Percentiles rank a stretch among this genome's conserved stretches.
Evolutionary conservation across 1,140 invertebrate genomes (phyloP).

Genomic region (Pogonognathellus flavescens): DNA sequence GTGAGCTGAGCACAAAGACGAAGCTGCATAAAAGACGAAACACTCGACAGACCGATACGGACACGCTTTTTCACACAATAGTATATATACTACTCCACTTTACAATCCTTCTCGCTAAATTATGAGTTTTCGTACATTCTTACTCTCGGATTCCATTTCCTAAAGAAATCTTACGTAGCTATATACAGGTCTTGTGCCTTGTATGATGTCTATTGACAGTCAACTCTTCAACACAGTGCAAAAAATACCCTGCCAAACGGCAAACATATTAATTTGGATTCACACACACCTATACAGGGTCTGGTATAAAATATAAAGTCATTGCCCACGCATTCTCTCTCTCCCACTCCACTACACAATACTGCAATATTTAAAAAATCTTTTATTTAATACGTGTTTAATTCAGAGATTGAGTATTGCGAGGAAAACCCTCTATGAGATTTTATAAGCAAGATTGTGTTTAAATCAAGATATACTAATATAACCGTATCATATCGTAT

Average conservation of each 20-base stretch:
- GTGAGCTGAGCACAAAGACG: background rate
- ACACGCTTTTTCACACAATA: slow-evolving; percentile 48
- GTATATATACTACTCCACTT: slow-evolving; percentile 32
- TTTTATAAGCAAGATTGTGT: too few relatives aligned
- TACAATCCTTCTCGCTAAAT: slow-evolving; percentile 42
- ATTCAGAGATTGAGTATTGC: too few relatives aligned
- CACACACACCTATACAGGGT: too few relatives aligned
- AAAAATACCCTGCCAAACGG: background rate
- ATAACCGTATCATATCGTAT: too few relatives aligned
- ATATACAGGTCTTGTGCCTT: background rate
- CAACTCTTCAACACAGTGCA: background rate
- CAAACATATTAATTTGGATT: background rate
- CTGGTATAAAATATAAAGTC: too few relatives aligned
- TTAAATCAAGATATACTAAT: too few relatives aligned
- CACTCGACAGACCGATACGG: background rate
- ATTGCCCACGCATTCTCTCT: too few relatives aligned
- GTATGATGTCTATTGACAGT: slow-evolving; percentile 16
- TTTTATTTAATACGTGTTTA: too few relatives aligned
- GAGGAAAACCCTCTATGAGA: too few relatives aligned
- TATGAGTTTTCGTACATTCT: slow-evolving; percentile 9
- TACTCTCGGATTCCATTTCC: background rate
- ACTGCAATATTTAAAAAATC: too few relatives aligned
- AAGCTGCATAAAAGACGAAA: slow-evolving; percentile 5
- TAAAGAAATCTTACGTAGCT: background rate
- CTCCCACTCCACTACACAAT: too few relatives aligned